Evolutionary conservation across 2,888 invertebrate genomes (phyloP), one percentile per base, ranked within the genome.

Genomic region (Strigamia transsilvanica): DNA sequence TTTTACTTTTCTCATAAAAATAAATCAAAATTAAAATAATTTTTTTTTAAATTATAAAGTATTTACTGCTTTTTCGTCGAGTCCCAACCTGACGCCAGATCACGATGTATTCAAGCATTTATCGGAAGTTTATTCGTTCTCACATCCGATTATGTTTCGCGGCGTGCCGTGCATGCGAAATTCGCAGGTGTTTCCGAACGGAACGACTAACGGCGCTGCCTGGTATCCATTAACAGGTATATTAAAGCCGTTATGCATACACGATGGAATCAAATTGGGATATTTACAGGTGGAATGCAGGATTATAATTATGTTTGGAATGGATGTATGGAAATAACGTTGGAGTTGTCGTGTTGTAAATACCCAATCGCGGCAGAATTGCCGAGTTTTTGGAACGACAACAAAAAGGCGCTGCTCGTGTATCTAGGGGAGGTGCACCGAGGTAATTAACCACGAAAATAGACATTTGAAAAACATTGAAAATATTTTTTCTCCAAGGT

Each of bases 301-400:
- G 98, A 98, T 87, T 98, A 94, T 88, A 97, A 97, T 88, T 98
- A 98, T 88, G 91, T 96, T 15, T 93, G 93, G 93, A 94, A 93
- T 86, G 97, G 97, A 15, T 96, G 96, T 87, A 94, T 98, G 94
- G 97, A 97, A 88, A 91, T 97, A n/a, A 97, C 97, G 0, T 89
- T 98, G 77, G 97, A 98, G 88, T 92, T 98, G 82, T 95, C 96
- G 0, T 98, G 98, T 88, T 98, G 97, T 89, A 98, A 97, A 89
- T 97, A 92, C 88, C 98, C 98, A 2, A 92, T 92, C 0, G 92
- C 93, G 0, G 91, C 92, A 83, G 93, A 95, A 86, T 89, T 98
- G 79, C 91, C 92, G 27, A 92, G 92, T 85, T 94, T 94, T 88
- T 98, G 97, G 97, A 91, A 93, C 84, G 94, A 96, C 85, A 97